Base-by-base conservation (phyloP, 2,888 invertebrate species). In the Danaus chrysippus region DNA sequence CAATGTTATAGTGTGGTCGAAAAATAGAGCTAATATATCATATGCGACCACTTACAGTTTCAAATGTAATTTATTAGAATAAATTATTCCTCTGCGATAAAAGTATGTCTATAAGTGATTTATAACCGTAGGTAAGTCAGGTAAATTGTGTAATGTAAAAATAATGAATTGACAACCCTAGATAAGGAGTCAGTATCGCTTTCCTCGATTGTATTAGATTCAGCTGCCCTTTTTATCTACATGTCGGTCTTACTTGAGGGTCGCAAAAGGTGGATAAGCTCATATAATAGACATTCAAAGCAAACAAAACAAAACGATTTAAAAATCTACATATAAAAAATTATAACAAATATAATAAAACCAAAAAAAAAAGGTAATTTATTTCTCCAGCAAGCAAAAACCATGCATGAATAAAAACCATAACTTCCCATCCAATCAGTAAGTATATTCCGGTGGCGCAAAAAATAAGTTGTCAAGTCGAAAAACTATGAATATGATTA, bases 161-260 rank as follows among this genome's bases (percentile, higher is more conserved):
- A 61, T 53, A 63, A 59, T 66, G 64, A 61, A 62, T 64, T 71
- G 81, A 63, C 87, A 90, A 67, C 89, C 89, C 87, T 89, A 76
- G 65, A 12, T 11, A 68, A 68, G 76, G 73, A 83, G 80, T 74
- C 82, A 83, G 86, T 88, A 87, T 89, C 86, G 88, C 82, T 88
- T 88, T 87, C 82, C 84, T 82, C 87, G 87, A 90, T 91, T 90
- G 88, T 91, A 90, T 91, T 90, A 91, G 87, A 89, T 90, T 91
- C 88, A 86, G 87, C 87, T 90, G 90, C 87, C 89, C 90, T 88
- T 90, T 90, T 89, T 89, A 89, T 90, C 88, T 88, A 88, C 90
- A 89, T 90, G 85, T 87, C 88, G 83, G 82, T 83, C 81, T 77
- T 58, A 55, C 80, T 76, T 77, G 79, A 81, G 82, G 82, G 80